These are phyloP conservation scores for Amphiura filiformis DNA, from an alignment of 35 echinoderm and acorn worm genomes.

Conservation along the genomic window DNA sequence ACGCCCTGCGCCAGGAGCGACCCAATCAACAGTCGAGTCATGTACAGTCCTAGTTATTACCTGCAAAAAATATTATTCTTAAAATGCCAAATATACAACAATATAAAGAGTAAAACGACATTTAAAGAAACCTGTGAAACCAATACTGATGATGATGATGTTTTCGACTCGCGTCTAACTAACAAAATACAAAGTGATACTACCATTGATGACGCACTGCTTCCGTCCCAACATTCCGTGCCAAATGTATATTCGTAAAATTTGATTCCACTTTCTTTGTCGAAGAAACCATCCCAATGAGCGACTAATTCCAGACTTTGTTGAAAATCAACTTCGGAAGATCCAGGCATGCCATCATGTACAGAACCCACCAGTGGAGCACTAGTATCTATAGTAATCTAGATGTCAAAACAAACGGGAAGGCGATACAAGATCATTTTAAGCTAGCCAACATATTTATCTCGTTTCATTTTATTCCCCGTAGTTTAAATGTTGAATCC, in stretches of 20 bases:
- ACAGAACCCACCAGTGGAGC: constrained; percentile 41
- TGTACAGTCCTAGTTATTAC: neutral
- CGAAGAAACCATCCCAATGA: constrained; percentile 48
- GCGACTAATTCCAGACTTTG: constrained; percentile 16
- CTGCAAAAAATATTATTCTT: neutral
- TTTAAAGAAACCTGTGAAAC: too few species aligned
- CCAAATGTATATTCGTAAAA: constrained; percentile 40
- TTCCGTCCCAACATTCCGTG: neutral
- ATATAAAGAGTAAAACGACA: too few species aligned
- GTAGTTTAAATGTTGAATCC: neutral
- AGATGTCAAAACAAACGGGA: too few species aligned
- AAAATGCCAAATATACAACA: neutral
- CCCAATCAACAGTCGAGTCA: constrained; percentile 38
- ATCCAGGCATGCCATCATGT: constrained; percentile 27
- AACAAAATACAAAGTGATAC: too few species aligned
- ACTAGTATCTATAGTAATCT: constrained; percentile 37
- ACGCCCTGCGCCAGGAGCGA: neutral
- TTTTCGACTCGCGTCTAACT: too few species aligned
- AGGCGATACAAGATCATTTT: too few species aligned
- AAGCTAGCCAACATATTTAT: too few species aligned
- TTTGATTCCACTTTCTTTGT: too few species aligned
- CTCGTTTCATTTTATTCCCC: neutral
- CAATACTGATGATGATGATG: too few species aligned
- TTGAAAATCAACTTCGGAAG: constrained; percentile 42
- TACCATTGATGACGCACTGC: too few species aligned